phyloP scores from a whole-genome alignment of 2,797 vertebrate genomes.

The Valencia hispanica region DNA sequence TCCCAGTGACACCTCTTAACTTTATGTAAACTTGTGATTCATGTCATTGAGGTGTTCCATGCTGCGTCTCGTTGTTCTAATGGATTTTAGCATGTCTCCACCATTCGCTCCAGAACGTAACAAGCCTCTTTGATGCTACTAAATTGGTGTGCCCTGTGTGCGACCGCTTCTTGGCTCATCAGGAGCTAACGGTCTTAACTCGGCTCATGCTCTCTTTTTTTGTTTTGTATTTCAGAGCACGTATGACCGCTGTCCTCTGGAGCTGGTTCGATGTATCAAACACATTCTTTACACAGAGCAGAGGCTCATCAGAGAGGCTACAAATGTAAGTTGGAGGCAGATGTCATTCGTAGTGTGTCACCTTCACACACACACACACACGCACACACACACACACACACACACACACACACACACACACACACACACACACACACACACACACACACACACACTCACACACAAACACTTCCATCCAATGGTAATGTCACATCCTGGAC shows the following conservation, averaged over 20 bases:
- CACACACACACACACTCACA: constrained; percentile 4
- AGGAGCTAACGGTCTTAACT: constrained; percentile 68
- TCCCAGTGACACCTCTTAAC: constrained; percentile 27
- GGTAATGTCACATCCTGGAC: constrained; percentile 19
- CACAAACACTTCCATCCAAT: constrained; percentile 25
- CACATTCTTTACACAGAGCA: constrained; percentile 97
- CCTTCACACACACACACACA: constrained; percentile 4
- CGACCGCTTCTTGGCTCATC: constrained; percentile 45
- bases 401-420: constrained; percentile 7
- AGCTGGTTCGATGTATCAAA: constrained; percentile 95
- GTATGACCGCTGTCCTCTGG: constrained; percentile 95
- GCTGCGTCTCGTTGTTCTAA: constrained; percentile 67
- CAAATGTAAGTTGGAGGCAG: constrained; percentile 85
- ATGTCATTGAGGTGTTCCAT: constrained; percentile 32
- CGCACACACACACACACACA: constrained; percentile 3
- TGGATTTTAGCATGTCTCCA: constrained; percentile 50
- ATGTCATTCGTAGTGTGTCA: not conserved
- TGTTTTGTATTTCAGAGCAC: constrained; percentile 96
- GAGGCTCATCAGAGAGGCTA: constrained; percentile 93
- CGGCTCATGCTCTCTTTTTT: constrained; percentile 69
- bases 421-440: too few species aligned
- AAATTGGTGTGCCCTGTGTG: constrained; percentile 70
- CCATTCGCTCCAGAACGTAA: constrained; percentile 44
- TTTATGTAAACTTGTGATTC: constrained; percentile 45
- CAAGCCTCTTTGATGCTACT: constrained; percentile 49